Evolutionary conservation across 2,888 invertebrate species (phyloP), one percentile per base, ranked within the genome.

Genomic region (Malachius bipustulatus): DNA sequence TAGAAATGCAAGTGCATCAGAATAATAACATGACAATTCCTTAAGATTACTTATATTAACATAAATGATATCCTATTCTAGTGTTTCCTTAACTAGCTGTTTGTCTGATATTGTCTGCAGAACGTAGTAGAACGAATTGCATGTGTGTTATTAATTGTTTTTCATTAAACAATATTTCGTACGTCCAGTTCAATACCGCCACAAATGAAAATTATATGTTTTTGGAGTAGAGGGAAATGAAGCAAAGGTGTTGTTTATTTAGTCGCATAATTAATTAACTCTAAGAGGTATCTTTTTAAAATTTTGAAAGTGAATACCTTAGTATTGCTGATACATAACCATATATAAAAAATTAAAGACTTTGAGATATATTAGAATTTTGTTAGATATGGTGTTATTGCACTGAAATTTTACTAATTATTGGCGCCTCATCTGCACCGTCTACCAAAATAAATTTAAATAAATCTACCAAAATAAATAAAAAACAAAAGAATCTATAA

Each of bases 111-210:
- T n/a, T n/a, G n/a, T n/a, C n/a, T n/a, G n/a, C n/a, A n/a, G n/a
- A n/a, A n/a, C n/a, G n/a, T n/a, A n/a, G n/a, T n/a, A n/a, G n/a
- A n/a, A n/a, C n/a, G n/a, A n/a, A n/a, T n/a, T n/a, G n/a, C n/a
- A n/a, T n/a, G n/a, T n/a, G n/a, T n/a, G n/a, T n/a, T n/a, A n/a
- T n/a, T n/a, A n/a, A n/a, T n/a, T n/a, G n/a, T n/a, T n/a, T n/a
- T n/a, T n/a, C n/a, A n/a, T n/a, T n/a, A n/a, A 30, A 34, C 12
- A 28, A n/a, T 24, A 24, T 24, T 24, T 24, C 24, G 35, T 14
- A 35, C 35, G 30, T 16, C 30, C 24, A 35, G 30, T 35, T 35
- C 35, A 35, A 35, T 35, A 35, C 30, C 16, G 35, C 35, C 30
- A 11, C 16, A 35, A 35, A 24, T 35, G 30, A n/a, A 31, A 35